Conservation (phyloP, 2,113 vertebrate species). For the Dicentrarchus labrax region DNA sequence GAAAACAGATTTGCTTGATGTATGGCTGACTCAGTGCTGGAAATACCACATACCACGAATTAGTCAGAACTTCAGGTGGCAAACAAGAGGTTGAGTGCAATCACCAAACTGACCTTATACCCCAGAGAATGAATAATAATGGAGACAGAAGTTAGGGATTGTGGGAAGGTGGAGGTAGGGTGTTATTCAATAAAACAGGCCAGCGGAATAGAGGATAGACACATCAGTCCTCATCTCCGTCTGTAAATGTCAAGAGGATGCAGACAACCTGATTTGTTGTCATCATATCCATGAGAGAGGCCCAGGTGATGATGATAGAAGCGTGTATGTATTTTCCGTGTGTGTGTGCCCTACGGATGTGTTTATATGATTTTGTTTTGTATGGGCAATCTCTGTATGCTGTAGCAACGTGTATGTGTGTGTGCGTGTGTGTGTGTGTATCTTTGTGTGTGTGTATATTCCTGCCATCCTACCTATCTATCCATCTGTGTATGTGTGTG, state of each 20-base stretch:
- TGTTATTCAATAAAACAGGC: conserved; percentile 71
- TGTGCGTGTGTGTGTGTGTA: background rate
- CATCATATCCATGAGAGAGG: conserved; percentile 65
- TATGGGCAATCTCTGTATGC: conserved; percentile 14
- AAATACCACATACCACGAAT: conserved; percentile 82
- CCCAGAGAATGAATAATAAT: conserved; percentile 72
- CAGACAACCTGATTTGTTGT: conserved; percentile 75
- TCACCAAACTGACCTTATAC: conserved; percentile 74
- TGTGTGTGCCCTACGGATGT: background rate
- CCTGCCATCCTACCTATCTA: conserved; percentile 26
- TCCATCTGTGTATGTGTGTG: conserved; percentile 61
- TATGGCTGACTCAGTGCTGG: conserved; percentile 36
- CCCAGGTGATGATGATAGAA: conserved; percentile 42
- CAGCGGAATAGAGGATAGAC: conserved; percentile 44
- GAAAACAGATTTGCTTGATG: background rate
- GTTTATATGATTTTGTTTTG: conserved; percentile 24
- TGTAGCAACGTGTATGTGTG: background rate
- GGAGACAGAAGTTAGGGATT: conserved; percentile 77
- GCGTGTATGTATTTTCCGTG: conserved; percentile 6
- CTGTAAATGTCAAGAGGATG: conserved; percentile 80
- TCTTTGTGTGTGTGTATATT: conserved; percentile 2
- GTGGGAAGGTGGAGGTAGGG: conserved; percentile 63
- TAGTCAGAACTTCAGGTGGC: conserved; percentile 52
- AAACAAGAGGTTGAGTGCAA: conserved; percentile 45
- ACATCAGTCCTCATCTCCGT: conserved; percentile 74